Percentiles rank a stretch among this genome's conserved stretches.
Conservation (phyloP, 2,888 invertebrate genomes). For the Acrobasis consociella region DNA sequence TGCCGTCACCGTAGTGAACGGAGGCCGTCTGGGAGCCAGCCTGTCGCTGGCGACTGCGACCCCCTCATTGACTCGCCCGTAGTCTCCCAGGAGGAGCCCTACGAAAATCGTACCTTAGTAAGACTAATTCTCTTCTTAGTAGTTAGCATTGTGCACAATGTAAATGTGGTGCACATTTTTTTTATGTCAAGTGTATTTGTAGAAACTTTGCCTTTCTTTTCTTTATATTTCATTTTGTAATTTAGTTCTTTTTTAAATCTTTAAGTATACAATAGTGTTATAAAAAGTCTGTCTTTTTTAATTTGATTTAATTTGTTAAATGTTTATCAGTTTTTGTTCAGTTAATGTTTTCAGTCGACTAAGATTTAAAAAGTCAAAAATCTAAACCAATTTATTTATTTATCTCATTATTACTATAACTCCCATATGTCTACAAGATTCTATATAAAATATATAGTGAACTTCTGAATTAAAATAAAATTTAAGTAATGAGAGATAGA, state of each 20-base stretch:
- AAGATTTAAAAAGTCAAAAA: no score
- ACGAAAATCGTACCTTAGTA: slow-evolving; percentile 68
- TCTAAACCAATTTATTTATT: no score
- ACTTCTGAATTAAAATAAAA: no score
- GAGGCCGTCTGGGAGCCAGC: slow-evolving; percentile 50
- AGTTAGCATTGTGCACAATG: slow-evolving; percentile 50
- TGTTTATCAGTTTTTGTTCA: no score
- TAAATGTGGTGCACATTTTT: slow-evolving; percentile 28
- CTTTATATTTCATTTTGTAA: neutral
- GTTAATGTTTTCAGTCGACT: no score
- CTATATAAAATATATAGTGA: no score
- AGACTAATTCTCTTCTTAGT: slow-evolving; percentile 51
- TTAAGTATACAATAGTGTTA: neutral
- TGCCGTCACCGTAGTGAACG: slow-evolving; percentile 64
- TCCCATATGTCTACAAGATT: no score
- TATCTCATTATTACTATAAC: no score
- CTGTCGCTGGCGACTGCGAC: slow-evolving; percentile 56
- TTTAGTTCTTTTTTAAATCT: neutral
- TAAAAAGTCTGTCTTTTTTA: no score
- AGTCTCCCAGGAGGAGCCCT: slow-evolving; percentile 64
- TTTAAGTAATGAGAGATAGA: no score
- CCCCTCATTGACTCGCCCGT: slow-evolving; percentile 66
- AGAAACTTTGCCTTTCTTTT: neutral
- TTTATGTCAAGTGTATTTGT: slow-evolving; percentile 4
- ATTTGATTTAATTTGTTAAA: no score